These are phyloP conservation scores for Coracopsis vasa DNA, from an alignment of 2,113 vertebrate species.

Conservation along the genomic window DNA sequence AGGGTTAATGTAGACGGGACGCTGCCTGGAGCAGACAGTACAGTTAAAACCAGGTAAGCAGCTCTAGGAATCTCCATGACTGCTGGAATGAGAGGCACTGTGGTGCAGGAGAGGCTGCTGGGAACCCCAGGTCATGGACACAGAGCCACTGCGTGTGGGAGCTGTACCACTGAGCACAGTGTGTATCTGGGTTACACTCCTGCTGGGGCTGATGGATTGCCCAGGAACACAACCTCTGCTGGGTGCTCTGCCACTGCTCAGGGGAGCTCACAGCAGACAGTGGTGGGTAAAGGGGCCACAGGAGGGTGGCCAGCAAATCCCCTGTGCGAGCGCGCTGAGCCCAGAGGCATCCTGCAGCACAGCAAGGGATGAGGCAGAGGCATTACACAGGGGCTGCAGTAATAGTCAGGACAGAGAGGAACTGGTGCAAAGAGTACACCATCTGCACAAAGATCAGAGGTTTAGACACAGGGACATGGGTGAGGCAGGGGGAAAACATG, in stretches of 20 bases:
- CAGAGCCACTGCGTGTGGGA: fast-evolving
- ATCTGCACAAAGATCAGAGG: neutral
- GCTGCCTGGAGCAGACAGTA: neutral
- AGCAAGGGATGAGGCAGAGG: neutral
- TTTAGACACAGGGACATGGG: neutral
- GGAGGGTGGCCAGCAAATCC: neutral
- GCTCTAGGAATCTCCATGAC: neutral
- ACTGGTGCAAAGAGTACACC: neutral
- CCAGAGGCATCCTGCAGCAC: neutral
- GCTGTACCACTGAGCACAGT: neutral
- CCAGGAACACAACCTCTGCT: neutral
- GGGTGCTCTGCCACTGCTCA: neutral
- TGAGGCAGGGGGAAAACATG: neutral
- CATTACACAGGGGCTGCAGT: neutral
- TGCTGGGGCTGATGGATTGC: neutral
- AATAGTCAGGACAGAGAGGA: neutral
- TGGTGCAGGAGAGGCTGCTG: neutral
- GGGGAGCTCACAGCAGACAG: neutral
- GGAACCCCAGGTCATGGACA: neutral
- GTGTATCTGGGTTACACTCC: neutral
- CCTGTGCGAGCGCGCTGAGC: neutral
- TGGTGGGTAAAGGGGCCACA: neutral
- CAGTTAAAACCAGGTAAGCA: slow-evolving; percentile 3
- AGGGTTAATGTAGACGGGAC: neutral
- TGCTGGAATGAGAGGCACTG: neutral